Evolutionary conservation across 2,113 vertebrate species (phyloP), one percentile per base, ranked within the genome.

Genomic region (Atlantisia rogersi): DNA sequence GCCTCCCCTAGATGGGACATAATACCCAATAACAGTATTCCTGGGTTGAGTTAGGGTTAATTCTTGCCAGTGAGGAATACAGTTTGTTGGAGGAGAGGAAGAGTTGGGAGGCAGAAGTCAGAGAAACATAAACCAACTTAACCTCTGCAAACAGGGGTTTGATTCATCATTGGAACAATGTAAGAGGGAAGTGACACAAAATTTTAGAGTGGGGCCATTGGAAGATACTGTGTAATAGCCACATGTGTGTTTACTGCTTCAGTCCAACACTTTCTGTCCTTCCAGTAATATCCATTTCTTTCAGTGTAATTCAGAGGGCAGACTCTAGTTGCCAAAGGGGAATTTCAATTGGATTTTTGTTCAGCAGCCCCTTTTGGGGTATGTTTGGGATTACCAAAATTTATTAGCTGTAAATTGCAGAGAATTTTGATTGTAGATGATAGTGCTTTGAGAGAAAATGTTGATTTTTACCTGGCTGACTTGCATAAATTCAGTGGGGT

Each of bases 111-210:
- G 9, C 28, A 8, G 3, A 50, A 82, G 25, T 67, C 9, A n/a
- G 78, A 71, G 52, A 44, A 78, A 39, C 15, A 28, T 55, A 69
- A 90, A 70, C 31, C 12, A 46, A 3, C 18, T 46, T 86, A 8
- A 55, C 19, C 11, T 53, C 35, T 78, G 32, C 53, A 71, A 32
- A 9, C 50, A 46, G 26, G 5, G 9, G 12, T 70, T 78, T 64
- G 39, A 4, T 74, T 91, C 3, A 25, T 90, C 13, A 8, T 15
- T 35, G 29, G 3, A 35, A 15, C 9, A 6, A 9, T 0, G 0
- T 32, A 50, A n/a, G 53, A 75, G 53, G 12, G 56, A 93, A n/a
- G 15, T 35, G 24, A 63, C 62, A 28, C 1, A 10, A 28, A 55
- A 71, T 19, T 42, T 68, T 64, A 60, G 82, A 39, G 56, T 46